Percentiles rank a stretch among this genome's conserved stretches.
These are phyloP conservation scores for Rhopalosiphum padi DNA, from an alignment of 1,140 invertebrate genomes.

Conservation along the genomic window DNA sequence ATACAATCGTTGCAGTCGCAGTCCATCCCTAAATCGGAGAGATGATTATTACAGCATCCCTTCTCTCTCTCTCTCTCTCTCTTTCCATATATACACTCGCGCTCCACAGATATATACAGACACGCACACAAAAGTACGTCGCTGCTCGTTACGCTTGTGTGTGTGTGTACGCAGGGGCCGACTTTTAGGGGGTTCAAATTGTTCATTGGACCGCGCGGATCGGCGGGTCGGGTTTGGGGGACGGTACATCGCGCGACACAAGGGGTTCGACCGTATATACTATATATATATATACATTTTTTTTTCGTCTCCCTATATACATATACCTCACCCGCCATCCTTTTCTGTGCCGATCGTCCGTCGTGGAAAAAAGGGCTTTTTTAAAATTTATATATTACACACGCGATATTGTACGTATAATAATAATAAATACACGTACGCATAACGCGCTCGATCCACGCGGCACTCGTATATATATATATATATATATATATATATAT, in stretches of 20 bases:
- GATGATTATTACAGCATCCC: conserved; percentile 56
- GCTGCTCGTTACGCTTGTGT: conserved; percentile 25
- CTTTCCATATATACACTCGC: neutral
- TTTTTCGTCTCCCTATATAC: conserved; percentile 4
- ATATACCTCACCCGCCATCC: neutral
- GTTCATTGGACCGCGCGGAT: conserved; percentile 56
- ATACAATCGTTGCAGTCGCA: neutral
- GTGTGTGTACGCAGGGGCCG: conserved; percentile 47
- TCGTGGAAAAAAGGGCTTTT: conserved; percentile 26
- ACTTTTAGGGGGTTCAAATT: conserved; percentile 58
- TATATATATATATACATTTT: neutral
- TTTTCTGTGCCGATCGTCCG: neutral
- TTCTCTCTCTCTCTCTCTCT: neutral
- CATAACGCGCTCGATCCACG: neutral
- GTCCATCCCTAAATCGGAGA: conserved; percentile 32
- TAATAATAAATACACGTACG: neutral
- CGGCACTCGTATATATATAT: neutral
- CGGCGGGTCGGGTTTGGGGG: conserved; percentile 59
- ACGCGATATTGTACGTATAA: neutral
- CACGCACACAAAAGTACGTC: conserved; percentile 31
- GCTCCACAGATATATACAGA: conserved; percentile 22
- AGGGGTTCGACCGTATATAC: conserved; percentile 53
- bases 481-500: neutral
- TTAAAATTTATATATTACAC: conserved; percentile 14
- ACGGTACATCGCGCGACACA: conserved; percentile 57